These are phyloP conservation scores for Miltochrista miniata DNA, from an alignment of 2,888 invertebrate species.

Conservation along the genomic window DNA sequence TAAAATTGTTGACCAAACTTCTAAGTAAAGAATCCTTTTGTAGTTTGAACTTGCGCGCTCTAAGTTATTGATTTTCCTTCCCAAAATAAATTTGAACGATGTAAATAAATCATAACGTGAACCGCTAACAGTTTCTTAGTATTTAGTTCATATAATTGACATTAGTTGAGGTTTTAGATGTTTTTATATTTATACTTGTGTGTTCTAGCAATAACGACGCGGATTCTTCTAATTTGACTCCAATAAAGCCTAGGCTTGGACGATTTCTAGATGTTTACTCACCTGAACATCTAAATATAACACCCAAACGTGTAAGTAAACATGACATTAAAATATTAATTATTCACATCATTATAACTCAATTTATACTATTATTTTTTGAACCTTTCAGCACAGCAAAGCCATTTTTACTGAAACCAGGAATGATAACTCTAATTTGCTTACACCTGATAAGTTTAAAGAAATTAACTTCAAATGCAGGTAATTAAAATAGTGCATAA, in stretches of 20 bases:
- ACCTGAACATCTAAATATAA: slow-evolving; percentile 76
- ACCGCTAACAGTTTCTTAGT: slow-evolving; percentile 55
- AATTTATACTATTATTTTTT: background rate
- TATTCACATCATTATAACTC: background rate
- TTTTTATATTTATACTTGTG: slow-evolving; percentile 32
- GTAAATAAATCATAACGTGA: slow-evolving; percentile 80
- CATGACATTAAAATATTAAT: background rate
- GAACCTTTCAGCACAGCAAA: slow-evolving; percentile 52
- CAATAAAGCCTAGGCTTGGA: slow-evolving; percentile 69
- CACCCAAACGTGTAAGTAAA: slow-evolving; percentile 71
- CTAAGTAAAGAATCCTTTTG: slow-evolving; percentile 12
- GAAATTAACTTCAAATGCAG: slow-evolving; percentile 66
- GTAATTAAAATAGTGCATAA: slow-evolving; percentile 37
- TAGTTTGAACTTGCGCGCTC: slow-evolving; percentile 78
- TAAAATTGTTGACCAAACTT: slow-evolving; percentile 38
- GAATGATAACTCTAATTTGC: slow-evolving; percentile 58
- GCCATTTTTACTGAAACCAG: slow-evolving; percentile 44
- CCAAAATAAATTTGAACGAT: slow-evolving; percentile 75
- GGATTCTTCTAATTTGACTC: slow-evolving; percentile 57
- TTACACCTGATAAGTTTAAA: slow-evolving; percentile 60
- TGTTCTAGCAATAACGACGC: slow-evolving; percentile 46
- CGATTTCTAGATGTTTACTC: slow-evolving; percentile 76
- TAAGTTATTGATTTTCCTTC: slow-evolving; percentile 79
- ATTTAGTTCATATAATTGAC: slow-evolving; percentile 34
- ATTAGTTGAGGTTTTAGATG: slow-evolving; percentile 19